Evolutionary conservation across 2,113 vertebrate genomes (phyloP), one percentile per base, ranked within the genome.

Genomic region (Paedocypris sp.): DNA sequence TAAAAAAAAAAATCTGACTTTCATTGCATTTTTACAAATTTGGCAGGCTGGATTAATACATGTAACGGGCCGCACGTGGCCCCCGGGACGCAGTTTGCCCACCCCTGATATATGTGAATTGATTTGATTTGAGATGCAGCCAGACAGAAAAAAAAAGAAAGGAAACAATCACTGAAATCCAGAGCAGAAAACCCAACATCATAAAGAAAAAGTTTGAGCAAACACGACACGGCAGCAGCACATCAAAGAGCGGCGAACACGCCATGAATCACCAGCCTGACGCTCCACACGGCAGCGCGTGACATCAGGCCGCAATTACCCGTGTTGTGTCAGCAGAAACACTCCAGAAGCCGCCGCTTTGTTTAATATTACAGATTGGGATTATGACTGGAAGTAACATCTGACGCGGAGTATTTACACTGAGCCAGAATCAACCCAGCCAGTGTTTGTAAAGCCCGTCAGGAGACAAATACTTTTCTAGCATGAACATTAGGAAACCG

Each of bases 181-280:
- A 69, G 61, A 42, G 38, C 59, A 69, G 59, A 57, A 54, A 62
- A n/a, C n/a, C n/a, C 23, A 48, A 69, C 56, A 23, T 60, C 31
- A 57, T 54, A 47, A 35, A 12, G 33, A 43, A 46, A 60, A 59
- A 49, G 41, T 69, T 29, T 60, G 52, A 49, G 54, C 62, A 61
- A 69, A 69, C 67, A 69, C 18, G 18, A 39, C 42, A 49, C 59
- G 49, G 12, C 15, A 41, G 22, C 38, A 64, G 54, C 56, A 69
- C 67, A 59, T 66, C 63, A 59, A 66, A 50, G 28, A 36, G 26
- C 36, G 18, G 25, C 10, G 54, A 39, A 23, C 61, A 54, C 22
- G 36, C 62, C 53, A 52, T 54, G 35, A 60, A 64, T 48, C 61
- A 48, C 16, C 26, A 48, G 32, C 53, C 25, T 29, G 47, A 53